phyloP scores from a whole-genome alignment of 2,113 vertebrate genomes.

The Ictalurus punctatus region DNA sequence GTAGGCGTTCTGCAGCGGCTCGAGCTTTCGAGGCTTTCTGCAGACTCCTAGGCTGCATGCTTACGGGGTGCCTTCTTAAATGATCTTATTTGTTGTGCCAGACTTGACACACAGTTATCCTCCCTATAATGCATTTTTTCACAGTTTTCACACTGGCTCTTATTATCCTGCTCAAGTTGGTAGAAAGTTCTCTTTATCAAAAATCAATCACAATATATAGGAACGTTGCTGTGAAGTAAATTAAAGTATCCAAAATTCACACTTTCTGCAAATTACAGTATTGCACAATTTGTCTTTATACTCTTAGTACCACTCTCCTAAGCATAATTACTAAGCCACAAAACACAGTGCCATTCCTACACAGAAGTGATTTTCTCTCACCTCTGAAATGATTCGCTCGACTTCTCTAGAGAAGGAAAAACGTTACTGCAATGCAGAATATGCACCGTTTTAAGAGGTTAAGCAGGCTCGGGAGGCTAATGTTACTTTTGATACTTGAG shows the following conservation, averaged over 20 bases:
- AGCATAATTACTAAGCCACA: constrained; percentile 52
- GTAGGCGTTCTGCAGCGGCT: constrained; percentile 2
- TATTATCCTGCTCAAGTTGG: background rate
- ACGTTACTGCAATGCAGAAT: constrained; percentile 80
- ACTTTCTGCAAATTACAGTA: constrained; percentile 44
- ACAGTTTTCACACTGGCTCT: background rate
- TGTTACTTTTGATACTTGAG: constrained; percentile 75
- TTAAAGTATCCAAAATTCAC: background rate
- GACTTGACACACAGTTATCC: constrained; percentile 21
- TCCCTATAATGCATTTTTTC: background rate
- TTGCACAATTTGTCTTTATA: constrained; percentile 57
- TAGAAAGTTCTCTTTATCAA: background rate
- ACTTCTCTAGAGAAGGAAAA: constrained; percentile 80
- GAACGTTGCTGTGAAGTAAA: constrained; percentile 19
- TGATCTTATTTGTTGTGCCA: constrained; percentile 19
- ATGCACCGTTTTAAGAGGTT: constrained; percentile 71
- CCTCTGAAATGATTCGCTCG: constrained; percentile 71
- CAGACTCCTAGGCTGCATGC: background rate
- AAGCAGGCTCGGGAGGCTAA: constrained; percentile 69
- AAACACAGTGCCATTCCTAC: constrained; percentile 68
- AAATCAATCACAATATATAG: constrained; percentile 1
- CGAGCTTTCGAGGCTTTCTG: background rate
- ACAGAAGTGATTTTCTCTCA: constrained; percentile 63
- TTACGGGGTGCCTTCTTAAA: constrained; percentile 30
- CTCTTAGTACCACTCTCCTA: constrained; percentile 12